Conservation (phyloP, 2,888 invertebrate genomes). For the Metalampra italica region DNA sequence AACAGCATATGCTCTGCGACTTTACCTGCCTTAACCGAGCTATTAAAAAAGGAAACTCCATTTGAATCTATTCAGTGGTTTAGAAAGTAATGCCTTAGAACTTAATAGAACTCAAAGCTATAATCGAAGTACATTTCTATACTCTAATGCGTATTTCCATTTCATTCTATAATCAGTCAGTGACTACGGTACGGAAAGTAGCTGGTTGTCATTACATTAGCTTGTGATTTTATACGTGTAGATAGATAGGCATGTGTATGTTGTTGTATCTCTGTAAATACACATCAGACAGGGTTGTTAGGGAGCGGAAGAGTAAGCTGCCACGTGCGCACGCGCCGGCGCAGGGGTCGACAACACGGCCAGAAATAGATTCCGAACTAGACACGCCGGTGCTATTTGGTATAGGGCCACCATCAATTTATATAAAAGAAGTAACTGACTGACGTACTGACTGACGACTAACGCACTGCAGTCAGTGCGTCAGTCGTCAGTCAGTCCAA, state of each 20-base stretch:
- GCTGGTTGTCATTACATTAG: not conserved
- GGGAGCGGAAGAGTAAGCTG: slow-evolving; percentile 38
- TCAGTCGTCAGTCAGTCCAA: no score
- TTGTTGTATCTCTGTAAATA: slow-evolving; percentile 11
- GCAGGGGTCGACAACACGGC: slow-evolving; percentile 57
- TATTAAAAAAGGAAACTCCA: no score
- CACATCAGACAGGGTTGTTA: slow-evolving; percentile 30
- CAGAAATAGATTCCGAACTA: slow-evolving; percentile 55
- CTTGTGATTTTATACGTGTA: not conserved
- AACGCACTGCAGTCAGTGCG: no score
- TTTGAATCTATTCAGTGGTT: no score
- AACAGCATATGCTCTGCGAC: no score
- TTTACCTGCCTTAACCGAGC: no score
- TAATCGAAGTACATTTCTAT: not conserved
- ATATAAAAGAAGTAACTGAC: no score
- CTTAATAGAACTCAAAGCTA: no score
- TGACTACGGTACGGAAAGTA: no score
- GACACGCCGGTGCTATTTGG: slow-evolving; percentile 29
- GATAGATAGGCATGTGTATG: not conserved
- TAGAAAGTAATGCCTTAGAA: no score
- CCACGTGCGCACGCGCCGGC: slow-evolving; percentile 29
- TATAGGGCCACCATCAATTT: no score
- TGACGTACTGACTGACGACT: no score
- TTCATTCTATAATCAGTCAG: not conserved
- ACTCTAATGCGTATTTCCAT: not conserved